Evolutionary conservation across 2,888 invertebrate species (phyloP), one percentile per base, ranked within the genome.

Genomic region (Anaspis maculata): DNA sequence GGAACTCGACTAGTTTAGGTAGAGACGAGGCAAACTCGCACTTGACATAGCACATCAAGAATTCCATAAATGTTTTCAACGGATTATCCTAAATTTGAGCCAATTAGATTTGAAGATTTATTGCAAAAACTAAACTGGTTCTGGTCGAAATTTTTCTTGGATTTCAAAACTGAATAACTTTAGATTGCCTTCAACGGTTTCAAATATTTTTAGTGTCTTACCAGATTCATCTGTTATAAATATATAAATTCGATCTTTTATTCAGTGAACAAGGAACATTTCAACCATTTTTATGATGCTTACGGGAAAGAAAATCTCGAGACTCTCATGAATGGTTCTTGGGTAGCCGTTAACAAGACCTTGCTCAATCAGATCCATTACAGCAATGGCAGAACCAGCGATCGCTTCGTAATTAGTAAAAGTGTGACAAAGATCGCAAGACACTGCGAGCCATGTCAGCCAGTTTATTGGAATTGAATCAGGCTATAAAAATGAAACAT

Each of bases 301-400:
- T 62, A 79, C 79, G 46, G 79, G 76, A 61, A 82, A 73, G 59
- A 86, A 86, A 46, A 85, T 76, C 26, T 71, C 62, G 52, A 82
- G 74, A 39, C 83, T 79, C 48, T 78, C 74, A 27, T 72, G 69
- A 13, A 86, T 55, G 0, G 78, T 77, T 22, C 68, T 67, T 3
- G 77, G 64, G 47, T 74, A 78, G 7, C 76, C 73, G 14, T 67
- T 65, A 10, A 62, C 54, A 2, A 82, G 54, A 44, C 74, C 69
- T 15, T 67, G 55, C 40, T 69, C 67, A 1, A 78, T 67, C 1
- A 78, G 66, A 30, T 49, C 39, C 3, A 43, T 41, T 5, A 59
- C 56, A 4, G 43, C 27, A 10, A 40, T 41, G 7, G 54, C 44
- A 15, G 44, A 34, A 21, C 45, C 25, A 4, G 51, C 40, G 4